Evolutionary conservation across 2,888 invertebrate species (phyloP), one percentile per base, ranked within the genome.

Genomic region (Microchrysa polita): DNA sequence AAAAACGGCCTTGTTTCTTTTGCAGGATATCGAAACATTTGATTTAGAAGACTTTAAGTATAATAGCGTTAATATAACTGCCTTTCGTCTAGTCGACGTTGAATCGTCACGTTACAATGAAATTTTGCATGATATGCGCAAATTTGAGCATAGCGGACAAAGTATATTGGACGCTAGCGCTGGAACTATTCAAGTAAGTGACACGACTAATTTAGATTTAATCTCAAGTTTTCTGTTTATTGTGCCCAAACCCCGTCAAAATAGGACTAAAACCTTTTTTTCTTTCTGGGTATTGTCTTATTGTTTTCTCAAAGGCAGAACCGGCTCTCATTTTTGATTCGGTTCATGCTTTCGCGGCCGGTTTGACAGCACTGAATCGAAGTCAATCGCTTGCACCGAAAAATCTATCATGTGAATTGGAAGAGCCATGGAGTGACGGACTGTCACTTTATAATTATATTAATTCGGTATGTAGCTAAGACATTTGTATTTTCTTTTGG

Each of bases 61-160:
- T 86, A 97, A 97, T 82, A 92, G 93, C 59, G 96, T 96, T 55
- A 97, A 97, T 85, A 95, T 97, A 87, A 96, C 96, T n/a, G 95
- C 96, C 0, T 96, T 95, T 87, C 88, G 96, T 57, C 86, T 97
- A 77, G 94, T 95, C 1, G 94, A 95, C 81, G 88, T 93, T 2
- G 92, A 91, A 73, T 91, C 93, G 34, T 89, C 91, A 44, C 89
- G 90, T 79, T 93, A 93, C 72, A 88, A 88, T 75, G 93, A 93
- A 76, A 88, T 91, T 2, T 87, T 95, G 44, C 90, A 91, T 74
- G 92, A 94, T 80, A 95, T 96, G 94, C 93, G 93, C 86, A 91
- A 92, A 82, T 93, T 95, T 82, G 94, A 95, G 79, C 93, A 95
- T 0, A 92, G 93, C 75, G 94, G 94, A 1, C 90, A 92, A 67